Evolutionary conservation across 2,113 vertebrate genomes (phyloP).

Genomic region (Epinephelus cyanopodus): DNA sequence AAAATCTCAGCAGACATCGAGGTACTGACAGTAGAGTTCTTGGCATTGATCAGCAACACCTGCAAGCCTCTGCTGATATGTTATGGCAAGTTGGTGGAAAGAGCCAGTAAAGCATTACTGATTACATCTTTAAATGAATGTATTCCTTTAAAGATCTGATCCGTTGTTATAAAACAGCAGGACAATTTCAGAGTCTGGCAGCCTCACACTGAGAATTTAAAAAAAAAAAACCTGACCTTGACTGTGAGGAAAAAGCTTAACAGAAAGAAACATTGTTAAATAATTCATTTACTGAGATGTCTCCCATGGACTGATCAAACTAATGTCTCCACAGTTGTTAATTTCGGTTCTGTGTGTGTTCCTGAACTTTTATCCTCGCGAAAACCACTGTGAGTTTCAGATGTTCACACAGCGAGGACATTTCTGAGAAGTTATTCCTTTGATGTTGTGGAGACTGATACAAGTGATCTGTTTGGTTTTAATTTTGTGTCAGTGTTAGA

Average conservation of each 20-base stretch:
- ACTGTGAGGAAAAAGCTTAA: conserved; percentile 11
- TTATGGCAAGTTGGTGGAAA: neutral
- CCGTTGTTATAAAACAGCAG: conserved; percentile 3
- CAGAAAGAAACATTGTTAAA: conserved; percentile 7
- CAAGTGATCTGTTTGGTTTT: conserved; percentile 3
- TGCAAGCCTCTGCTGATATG: neutral
- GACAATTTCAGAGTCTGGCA: neutral
- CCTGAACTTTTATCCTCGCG: neutral
- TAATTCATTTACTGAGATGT: neutral
- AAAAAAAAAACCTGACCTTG: conserved; percentile 8
- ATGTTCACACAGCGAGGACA: neutral
- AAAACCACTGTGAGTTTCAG: conserved; percentile 7
- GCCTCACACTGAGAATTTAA: neutral
- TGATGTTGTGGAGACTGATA: neutral
- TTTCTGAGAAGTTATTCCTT: neutral
- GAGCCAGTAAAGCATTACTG: neutral
- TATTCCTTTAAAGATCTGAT: conserved; percentile 1
- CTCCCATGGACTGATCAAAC: conserved; percentile 7
- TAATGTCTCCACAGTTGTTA: neutral
- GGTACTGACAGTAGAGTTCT: neutral
- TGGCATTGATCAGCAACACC: conserved; percentile 12
- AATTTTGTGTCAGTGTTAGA: conserved; percentile 5
- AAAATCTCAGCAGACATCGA: neutral
- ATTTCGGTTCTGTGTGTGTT: conserved; percentile 1
- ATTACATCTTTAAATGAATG: conserved; percentile 24